Base-by-base conservation (phyloP, 2,797 vertebrate species). In the Lacerta viridis region DNA sequence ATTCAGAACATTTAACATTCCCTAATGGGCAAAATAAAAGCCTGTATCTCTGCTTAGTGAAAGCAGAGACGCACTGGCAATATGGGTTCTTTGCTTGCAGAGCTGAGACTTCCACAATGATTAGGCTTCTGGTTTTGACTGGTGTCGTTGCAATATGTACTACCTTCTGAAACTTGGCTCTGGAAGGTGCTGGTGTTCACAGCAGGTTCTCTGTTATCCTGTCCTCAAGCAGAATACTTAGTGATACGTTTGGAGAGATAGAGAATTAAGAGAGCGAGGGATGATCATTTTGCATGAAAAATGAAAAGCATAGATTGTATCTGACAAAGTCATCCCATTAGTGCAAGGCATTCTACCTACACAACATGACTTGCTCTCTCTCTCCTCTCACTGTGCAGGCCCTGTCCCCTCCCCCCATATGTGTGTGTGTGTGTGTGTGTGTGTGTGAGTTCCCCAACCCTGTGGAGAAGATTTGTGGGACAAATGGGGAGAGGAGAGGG, bases 121-220 rank as follows among this genome's bases (percentile, higher is more conserved):
- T 87, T 36, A 85, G 36, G 0, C 0, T 50, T 83, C 9, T 69
- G 6, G 15, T 15, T 64, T 75, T 80, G 81, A 64, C 61, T 1
- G 91, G 50, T 18, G 89, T 23, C 3, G 3, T 23, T 75, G 69
- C 3, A 46, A 36, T 0, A 2, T 2, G 4, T 69, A 75, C 5
- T 8, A 88, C 6, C 84, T 71, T 75, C 77, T 46, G 36, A 81
- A 80, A 79, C 77, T 59, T 75, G 11, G 87, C 64, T 8, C 68
- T 76, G 6, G 5, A 7, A 6, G 50, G 1, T 23, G 68, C 13
- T 25, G 55, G 90, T 89, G 39, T 6, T 91, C 55, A 59, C 36
- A 86, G 72, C 0, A 85, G 36, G 72, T 69, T 50, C 8, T 82
- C 90, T 83, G 27, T 78, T 88, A 88, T 43, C n/a, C 77, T 84